Percentiles rank a stretch among this genome's conserved stretches.
Conservation (phyloP, 2,113 vertebrate species). For the Entomyzon cyanotis region DNA sequence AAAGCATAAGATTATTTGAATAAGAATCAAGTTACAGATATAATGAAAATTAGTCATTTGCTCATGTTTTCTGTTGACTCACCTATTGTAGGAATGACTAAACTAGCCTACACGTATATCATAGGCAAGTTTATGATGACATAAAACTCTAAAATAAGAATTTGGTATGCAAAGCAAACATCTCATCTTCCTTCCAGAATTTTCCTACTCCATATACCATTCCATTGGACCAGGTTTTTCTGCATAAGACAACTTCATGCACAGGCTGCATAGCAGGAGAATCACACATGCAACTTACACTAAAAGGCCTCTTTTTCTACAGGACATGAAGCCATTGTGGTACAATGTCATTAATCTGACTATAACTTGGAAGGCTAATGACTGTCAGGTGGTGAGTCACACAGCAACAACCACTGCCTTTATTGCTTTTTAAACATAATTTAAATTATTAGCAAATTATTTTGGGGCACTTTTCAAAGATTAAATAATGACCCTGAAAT, state of each 20-base stretch:
- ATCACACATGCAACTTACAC: background rate
- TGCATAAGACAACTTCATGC: background rate
- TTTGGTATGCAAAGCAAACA: background rate
- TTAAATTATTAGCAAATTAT: background rate
- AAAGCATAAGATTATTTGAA: background rate
- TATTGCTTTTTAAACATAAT: background rate
- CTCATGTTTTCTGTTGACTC: background rate
- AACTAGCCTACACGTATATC: background rate
- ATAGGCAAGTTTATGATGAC: background rate
- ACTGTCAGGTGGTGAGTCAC: background rate
- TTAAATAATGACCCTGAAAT: background rate
- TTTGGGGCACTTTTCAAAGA: background rate
- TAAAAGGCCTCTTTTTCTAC: background rate
- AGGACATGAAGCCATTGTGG: background rate
- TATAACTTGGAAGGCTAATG: background rate
- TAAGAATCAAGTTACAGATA: background rate
- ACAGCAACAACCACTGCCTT: background rate
- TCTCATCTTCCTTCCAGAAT: background rate
- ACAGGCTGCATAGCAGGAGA: background rate
- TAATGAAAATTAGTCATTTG: background rate
- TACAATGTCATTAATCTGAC: background rate
- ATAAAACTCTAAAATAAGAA: background rate
- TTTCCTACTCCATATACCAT: background rate
- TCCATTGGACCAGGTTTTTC: accelerated
- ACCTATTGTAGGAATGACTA: background rate